Percentiles rank a stretch among this genome's conserved stretches.
Conservation (phyloP, 2,888 invertebrate genomes). For the Palloptera scutellata region DNA sequence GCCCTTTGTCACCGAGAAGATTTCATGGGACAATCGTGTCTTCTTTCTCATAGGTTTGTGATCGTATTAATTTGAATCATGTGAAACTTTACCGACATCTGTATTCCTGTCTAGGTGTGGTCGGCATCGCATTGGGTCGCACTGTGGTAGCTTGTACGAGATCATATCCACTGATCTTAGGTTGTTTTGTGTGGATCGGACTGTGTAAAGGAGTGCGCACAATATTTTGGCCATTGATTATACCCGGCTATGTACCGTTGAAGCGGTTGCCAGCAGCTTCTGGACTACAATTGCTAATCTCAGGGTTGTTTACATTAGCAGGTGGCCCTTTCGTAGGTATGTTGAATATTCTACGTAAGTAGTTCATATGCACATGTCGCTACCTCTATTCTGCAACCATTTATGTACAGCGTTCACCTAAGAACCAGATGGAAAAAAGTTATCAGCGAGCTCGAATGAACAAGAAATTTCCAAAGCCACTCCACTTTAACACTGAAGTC, state of each 20-base stretch:
- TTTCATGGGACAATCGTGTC: slow-evolving; percentile 75
- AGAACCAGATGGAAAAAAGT: no score
- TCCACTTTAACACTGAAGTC: no score
- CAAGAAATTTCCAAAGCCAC: no score
- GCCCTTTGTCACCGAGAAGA: slow-evolving; percentile 74
- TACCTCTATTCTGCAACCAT: no score
- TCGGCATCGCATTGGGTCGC: slow-evolving; percentile 73
- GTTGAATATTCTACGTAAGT: slow-evolving; percentile 34
- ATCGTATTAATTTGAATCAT: slow-evolving; percentile 42
- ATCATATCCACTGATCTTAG: slow-evolving; percentile 67
- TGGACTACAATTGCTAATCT: slow-evolving; percentile 73
- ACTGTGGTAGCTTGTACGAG: slow-evolving; percentile 69
- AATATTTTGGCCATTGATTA: slow-evolving; percentile 77
- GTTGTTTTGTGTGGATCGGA: slow-evolving; percentile 73
- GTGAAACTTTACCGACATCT: no score
- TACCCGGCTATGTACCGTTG: slow-evolving; percentile 75
- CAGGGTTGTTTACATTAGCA: slow-evolving; percentile 71
- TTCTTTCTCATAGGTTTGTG: slow-evolving; percentile 72
- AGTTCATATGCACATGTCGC: no score
- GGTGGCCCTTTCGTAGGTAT: slow-evolving; percentile 75
- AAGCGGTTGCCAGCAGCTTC: slow-evolving; percentile 76
- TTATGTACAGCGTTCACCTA: no score
- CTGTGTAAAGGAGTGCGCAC: slow-evolving; percentile 77
- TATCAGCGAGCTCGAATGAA: no score
- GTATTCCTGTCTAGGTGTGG: slow-evolving; percentile 66